These are phyloP conservation scores for Tokudaia tokunoshimensis DNA, from an alignment of 2,797 vertebrate genomes.

Conservation along the genomic window DNA sequence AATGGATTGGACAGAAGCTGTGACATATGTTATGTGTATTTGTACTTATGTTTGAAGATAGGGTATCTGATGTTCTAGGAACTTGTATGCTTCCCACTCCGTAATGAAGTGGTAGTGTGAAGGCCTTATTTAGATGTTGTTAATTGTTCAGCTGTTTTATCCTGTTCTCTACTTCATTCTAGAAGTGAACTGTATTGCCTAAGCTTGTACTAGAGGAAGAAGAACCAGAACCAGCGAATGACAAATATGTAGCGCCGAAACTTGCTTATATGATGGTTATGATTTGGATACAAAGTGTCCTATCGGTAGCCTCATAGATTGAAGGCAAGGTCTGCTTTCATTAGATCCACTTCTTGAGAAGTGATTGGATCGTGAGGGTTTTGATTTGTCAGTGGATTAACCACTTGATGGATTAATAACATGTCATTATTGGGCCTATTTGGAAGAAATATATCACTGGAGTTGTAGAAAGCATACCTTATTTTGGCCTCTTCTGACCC, in stretches of 20 bases:
- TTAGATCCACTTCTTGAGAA: not conserved
- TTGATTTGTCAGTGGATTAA: not conserved
- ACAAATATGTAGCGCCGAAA: not conserved
- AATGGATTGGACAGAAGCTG: conserved; percentile 72
- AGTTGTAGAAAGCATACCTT: not conserved
- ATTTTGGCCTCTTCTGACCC: not conserved
- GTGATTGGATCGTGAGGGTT: not conserved
- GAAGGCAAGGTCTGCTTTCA: not conserved
- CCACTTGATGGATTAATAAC: not conserved
- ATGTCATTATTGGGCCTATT: not conserved
- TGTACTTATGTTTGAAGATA: conserved; percentile 74
- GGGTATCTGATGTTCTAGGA: conserved; percentile 73
- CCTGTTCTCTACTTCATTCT: not conserved
- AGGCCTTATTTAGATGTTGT: conserved; percentile 66
- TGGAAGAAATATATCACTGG: not conserved
- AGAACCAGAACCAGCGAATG: not conserved
- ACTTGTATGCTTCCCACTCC: conserved; percentile 67
- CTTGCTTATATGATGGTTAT: not conserved
- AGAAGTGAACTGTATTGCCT: not conserved
- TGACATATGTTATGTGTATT: conserved; percentile 77
- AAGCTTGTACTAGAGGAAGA: conserved; percentile 46
- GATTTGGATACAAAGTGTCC: not conserved
- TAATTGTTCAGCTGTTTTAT: conserved; percentile 58
- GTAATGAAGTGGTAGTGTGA: conserved; percentile 51
- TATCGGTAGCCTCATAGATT: not conserved